A percentile compares a stretch with the other conserved stretches of the same genome.
These are phyloP conservation scores for Pachyuromys duprasi DNA, from an alignment of 2,797 vertebrate species.

Conservation along the genomic window DNA sequence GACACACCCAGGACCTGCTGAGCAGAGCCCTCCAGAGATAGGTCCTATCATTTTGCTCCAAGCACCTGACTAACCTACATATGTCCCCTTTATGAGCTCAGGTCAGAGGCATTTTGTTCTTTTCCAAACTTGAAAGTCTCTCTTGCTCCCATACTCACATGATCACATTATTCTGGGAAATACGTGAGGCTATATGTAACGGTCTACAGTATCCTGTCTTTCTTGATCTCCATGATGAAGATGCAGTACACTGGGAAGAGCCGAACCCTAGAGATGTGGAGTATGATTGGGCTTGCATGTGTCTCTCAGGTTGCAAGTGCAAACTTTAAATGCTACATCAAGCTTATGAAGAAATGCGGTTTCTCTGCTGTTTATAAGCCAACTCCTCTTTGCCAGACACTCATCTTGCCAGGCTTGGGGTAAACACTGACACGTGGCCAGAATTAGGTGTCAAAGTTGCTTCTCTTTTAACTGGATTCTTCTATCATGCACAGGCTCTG, in stretches of 20 bases:
- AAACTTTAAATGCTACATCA: background rate
- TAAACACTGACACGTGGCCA: background rate
- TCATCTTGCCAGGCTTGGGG: background rate
- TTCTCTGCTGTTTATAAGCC: background rate
- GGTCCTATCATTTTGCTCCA: background rate
- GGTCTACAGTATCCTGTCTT: background rate
- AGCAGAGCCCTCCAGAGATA: background rate
- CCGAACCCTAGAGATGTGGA: background rate
- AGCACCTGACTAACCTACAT: background rate
- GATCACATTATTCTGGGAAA: background rate
- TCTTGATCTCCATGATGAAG: background rate
- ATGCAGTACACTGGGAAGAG: background rate
- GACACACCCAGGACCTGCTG: background rate
- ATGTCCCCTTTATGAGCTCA: background rate
- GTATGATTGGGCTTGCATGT: background rate
- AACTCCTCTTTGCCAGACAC: background rate
- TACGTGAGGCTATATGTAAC: background rate
- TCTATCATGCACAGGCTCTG: background rate
- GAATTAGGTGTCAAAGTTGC: background rate
- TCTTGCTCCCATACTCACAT: background rate
- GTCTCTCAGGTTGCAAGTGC: background rate
- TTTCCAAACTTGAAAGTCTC: background rate
- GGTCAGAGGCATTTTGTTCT: background rate
- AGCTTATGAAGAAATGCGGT: background rate
- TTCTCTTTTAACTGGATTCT: background rate